Evolutionary conservation across 2,113 vertebrate species (phyloP), one percentile per base, ranked within the genome.

Genomic region (Chionodraco myersi): DNA sequence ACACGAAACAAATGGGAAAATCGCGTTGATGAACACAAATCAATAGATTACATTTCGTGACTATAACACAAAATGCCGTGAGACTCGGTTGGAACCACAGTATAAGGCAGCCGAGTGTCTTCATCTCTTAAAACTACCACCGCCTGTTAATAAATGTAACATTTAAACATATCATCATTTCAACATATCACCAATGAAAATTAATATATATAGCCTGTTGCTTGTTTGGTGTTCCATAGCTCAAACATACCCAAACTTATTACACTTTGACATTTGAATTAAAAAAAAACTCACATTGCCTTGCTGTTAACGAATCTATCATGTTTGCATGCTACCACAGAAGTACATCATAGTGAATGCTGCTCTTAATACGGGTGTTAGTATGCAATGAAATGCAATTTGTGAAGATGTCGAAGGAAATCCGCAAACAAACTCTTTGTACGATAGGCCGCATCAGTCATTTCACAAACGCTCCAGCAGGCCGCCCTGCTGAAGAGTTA

Each of bases 381-480:
- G 72, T 60, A 51, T 52, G 18, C 6, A 13, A 75, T 69, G 56
- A 74, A 56, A 64, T 59, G 47, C 11, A 56, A 71, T 86, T 58
- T 70, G 26, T 51, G 34, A 47, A 68, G 26, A 18, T 58, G 44
- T 85, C 73, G 68, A 73, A 72, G 30, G 26, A 71, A 60, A n/a
- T 6, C 34, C 9, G 16, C 5, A 4, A 63, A 51, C 26, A 48
- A 45, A 53, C 61, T 77, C 23, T 63, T 67, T 56, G 52, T 51
- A 58, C 5, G 14, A 67, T 34, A 11, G 60, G 52, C 78, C 45
- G 71, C 15, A 75, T 80, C 26, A 69, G 18, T 78, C 66, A 30
- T 73, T 51, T 76, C 62, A 44, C 72, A 56, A 77, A 72, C 13
- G 41, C 65, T 80, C 77, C 64, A 60, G 81, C 65, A 71, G 75